A percentile compares a stretch with the other conserved stretches of the same genome.
phyloP scores from a whole-genome alignment of 92 coral and sea anemone genomes.

The Paramuricea clavata region DNA sequence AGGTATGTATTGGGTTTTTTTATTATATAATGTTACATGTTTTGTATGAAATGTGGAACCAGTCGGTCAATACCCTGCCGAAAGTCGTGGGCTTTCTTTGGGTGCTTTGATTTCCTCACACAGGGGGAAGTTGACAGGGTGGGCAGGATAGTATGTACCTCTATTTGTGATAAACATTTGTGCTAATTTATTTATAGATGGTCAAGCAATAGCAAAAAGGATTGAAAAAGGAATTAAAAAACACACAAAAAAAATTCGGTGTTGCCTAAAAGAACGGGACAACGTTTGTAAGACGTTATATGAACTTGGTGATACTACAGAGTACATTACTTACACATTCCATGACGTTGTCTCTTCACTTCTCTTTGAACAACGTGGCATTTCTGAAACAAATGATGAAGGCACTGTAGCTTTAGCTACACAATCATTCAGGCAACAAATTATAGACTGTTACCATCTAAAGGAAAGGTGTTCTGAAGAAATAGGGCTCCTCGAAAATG shows the following conservation, averaged over 20 bases:
- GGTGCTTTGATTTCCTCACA: neutral
- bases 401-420: neutral
- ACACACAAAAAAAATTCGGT: neutral
- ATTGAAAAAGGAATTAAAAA: slow-evolving; percentile 25
- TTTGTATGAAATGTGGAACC: neutral
- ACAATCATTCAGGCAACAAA: slow-evolving; percentile 16
- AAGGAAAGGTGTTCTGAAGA: slow-evolving; percentile 22
- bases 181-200: slow-evolving; percentile 1
- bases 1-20: no score
- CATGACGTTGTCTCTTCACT: slow-evolving; percentile 33
- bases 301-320: slow-evolving; percentile 18
- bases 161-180: neutral
- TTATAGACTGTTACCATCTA: slow-evolving; percentile 17
- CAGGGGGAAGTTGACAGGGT: no score
- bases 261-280: slow-evolving; percentile 22
- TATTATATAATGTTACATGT: no score
- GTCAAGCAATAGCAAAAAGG: slow-evolving; percentile 36
- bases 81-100: neutral
- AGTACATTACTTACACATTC: slow-evolving; percentile 10
- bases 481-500: neutral
- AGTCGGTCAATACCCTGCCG: neutral
- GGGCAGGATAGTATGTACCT: neutral
- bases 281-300: slow-evolving; percentile 15
- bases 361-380: slow-evolving; percentile 13
- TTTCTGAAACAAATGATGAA: neutral